Percentiles rank a stretch among this genome's conserved stretches.
phyloP scores from a whole-genome alignment of 2,888 invertebrate species.

The Ecdyonurus torrentis region DNA sequence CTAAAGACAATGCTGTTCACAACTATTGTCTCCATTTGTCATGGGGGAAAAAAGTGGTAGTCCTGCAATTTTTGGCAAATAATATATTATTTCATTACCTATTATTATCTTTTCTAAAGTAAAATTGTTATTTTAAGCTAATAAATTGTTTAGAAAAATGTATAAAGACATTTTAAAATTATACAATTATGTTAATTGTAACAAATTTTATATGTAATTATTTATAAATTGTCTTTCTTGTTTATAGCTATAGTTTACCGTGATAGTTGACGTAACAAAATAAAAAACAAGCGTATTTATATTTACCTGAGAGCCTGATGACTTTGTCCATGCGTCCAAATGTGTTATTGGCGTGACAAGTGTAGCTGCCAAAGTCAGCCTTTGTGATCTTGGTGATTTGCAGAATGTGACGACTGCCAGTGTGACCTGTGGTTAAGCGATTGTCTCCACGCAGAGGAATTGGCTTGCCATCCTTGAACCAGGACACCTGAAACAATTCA shows the following conservation, averaged over 20 bases:
- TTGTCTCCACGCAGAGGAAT: constrained; percentile 6
- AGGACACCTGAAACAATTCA: constrained; percentile 12
- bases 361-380: constrained; percentile 28
- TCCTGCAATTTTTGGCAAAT: no score
- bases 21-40: no score
- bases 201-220: not conserved
- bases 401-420: constrained; percentile 17
- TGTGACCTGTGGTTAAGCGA: constrained; percentile 5
- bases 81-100: no score
- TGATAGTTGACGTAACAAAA: not conserved
- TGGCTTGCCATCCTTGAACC: constrained; percentile 16
- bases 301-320: constrained; percentile 21
- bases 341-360: constrained; percentile 27
- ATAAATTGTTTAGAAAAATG: no score
- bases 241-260: not conserved
- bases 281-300: not conserved
- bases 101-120: no score
- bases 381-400: constrained; percentile 21
- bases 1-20: no score
- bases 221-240: not conserved
- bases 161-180: no score
- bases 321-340: constrained; percentile 20
- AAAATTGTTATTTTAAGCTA: no score
- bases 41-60: no score
- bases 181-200: no score